Conservation (phyloP, 2,113 vertebrate species). For the Rhagologus leucostigma region DNA sequence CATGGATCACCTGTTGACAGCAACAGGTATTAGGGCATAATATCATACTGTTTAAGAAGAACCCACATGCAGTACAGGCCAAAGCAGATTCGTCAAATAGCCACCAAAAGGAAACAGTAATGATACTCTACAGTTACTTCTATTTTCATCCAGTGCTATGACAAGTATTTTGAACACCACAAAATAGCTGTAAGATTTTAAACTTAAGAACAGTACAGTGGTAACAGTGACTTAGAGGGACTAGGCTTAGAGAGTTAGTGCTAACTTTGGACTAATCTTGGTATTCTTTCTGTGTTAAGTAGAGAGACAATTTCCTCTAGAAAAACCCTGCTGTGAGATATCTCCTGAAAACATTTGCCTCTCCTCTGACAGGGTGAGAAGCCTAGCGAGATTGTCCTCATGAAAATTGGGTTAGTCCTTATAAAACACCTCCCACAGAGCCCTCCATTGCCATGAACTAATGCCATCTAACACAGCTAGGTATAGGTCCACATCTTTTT, state of each 20-base stretch:
- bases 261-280: not conserved
- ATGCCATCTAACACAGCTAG: not conserved
- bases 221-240: not conserved
- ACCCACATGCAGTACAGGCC: not conserved
- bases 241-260: not conserved
- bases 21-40: not conserved
- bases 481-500: not conserved
- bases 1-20: constrained; percentile 84
- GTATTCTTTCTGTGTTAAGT: not conserved
- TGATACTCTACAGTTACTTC: not conserved
- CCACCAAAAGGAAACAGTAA: not conserved
- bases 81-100: not conserved
- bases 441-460: not conserved
- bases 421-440: not conserved
- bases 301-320: not conserved
- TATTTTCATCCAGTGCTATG: not conserved
- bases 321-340: not conserved
- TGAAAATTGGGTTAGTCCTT: not conserved
- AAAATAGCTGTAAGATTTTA: not conserved
- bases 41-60: not conserved
- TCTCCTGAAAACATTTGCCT: not conserved
- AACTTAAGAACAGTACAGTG: not conserved
- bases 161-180: not conserved
- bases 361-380: not conserved
- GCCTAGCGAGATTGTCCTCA: not conserved